Evolutionary conservation across 1,140 invertebrate genomes (phyloP).

Genomic region (Pseudomyrmex sp.): DNA sequence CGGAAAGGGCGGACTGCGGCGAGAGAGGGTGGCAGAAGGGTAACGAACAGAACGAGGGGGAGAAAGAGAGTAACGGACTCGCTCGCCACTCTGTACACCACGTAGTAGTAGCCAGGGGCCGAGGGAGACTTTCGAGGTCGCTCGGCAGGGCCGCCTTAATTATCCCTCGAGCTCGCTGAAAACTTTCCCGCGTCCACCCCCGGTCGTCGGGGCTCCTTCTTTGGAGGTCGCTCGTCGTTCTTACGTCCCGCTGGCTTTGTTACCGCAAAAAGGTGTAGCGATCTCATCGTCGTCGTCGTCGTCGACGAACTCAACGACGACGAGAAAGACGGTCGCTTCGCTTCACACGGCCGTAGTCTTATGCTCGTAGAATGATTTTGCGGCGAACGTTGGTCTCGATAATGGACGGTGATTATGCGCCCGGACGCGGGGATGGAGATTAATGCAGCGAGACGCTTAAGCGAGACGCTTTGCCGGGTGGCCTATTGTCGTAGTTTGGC

Average conservation of each 20-base stretch:
- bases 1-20: conserved; percentile 63
- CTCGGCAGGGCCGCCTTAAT: conserved; percentile 80
- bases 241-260: conserved; percentile 41
- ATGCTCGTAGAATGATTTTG: conserved; percentile 54
- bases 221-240: conserved; percentile 36
- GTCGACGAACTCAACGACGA: conserved; percentile 29
- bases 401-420: conserved; percentile 56
- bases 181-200: conserved; percentile 59
- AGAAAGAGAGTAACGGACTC: conserved; percentile 81
- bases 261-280: conserved; percentile 55
- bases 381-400: conserved; percentile 51
- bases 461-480: conserved; percentile 42
- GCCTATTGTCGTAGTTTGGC: conserved; percentile 59
- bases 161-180: conserved; percentile 72
- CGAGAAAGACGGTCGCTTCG: conserved; percentile 23
- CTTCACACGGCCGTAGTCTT: conserved; percentile 18
- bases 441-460: conserved; percentile 57
- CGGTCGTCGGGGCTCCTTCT: conserved; percentile 29
- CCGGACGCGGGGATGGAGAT: conserved; percentile 57
- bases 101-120: conserved; percentile 72
- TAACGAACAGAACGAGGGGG: conserved; percentile 78
- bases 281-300: conserved; percentile 44
- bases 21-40: conserved; percentile 59
- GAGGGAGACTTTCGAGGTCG: conserved; percentile 81
- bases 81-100: conserved; percentile 69